Percentiles rank a stretch among this genome's conserved stretches.
Evolutionary conservation across 1,140 invertebrate species (phyloP).

Genomic region (Neodiprion virginianus): DNA sequence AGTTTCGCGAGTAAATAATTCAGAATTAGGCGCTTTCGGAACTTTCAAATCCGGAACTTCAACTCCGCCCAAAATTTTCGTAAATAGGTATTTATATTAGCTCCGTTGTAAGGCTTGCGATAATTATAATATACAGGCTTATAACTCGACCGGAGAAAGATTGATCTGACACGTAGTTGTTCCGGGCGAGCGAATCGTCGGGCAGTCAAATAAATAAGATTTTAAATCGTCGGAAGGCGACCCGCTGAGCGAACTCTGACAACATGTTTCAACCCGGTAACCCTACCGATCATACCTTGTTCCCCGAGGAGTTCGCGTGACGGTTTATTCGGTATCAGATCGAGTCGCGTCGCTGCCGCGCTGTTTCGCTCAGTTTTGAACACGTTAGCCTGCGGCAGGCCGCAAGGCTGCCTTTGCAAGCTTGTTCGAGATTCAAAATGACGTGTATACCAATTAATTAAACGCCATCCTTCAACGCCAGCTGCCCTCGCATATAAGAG

Average conservation of each 20-base stretch:
- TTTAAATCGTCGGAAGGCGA: slow-evolving; percentile 23
- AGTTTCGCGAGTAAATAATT: too few relatives aligned
- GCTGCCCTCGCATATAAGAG: too few relatives aligned
- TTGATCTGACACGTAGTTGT: too few relatives aligned
- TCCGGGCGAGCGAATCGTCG: too few relatives aligned
- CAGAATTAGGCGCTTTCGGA: too few relatives aligned
- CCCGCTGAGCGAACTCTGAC: not conserved
- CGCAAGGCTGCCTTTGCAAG: not conserved
- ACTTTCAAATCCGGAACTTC: too few relatives aligned
- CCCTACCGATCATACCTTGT: slow-evolving; percentile 18
- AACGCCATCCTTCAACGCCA: too few relatives aligned
- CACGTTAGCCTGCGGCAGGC: not conserved
- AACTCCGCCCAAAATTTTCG: too few relatives aligned
- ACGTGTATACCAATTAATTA: not conserved
- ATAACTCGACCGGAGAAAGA: too few relatives aligned
- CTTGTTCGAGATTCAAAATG: slow-evolving; percentile 7
- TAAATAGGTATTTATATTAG: too few relatives aligned
- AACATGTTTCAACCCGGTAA: slow-evolving; percentile 26
- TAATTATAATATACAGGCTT: too few relatives aligned
- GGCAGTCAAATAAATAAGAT: not conserved
- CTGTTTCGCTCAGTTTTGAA: not conserved
- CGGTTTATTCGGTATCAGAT: not conserved
- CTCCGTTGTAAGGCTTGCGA: too few relatives aligned
- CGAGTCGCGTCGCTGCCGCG: not conserved
- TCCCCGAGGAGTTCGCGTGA: not conserved